Evolutionary conservation across 2,797 vertebrate species (phyloP).

Genomic region (Cynodonichthys magdalenae): DNA sequence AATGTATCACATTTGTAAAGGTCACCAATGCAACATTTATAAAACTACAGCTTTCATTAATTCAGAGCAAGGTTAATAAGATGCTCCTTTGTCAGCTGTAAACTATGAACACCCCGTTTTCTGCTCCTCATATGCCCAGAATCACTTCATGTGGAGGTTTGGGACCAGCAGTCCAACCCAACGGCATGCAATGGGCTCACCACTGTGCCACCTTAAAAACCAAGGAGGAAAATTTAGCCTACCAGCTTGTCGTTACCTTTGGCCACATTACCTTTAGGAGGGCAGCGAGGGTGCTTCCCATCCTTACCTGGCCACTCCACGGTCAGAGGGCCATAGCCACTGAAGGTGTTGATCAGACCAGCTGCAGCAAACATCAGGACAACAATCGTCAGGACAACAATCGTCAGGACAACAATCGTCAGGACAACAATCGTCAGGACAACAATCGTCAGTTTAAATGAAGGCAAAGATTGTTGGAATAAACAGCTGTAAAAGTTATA

Average conservation of each 20-base stretch:
- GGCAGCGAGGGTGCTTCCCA: slow-evolving; percentile 99
- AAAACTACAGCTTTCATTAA: background rate
- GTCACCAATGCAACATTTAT: too few species aligned
- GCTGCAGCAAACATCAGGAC: slow-evolving; percentile 71
- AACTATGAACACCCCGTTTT: slow-evolving; percentile 3
- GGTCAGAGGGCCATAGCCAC: slow-evolving; percentile 93
- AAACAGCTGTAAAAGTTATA: background rate
- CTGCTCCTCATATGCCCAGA: background rate
- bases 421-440: too few species aligned
- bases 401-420: background rate
- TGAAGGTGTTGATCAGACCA: slow-evolving; percentile 96
- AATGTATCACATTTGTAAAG: too few species aligned
- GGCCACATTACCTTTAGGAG: slow-evolving; percentile 99
- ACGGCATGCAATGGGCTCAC: slow-evolving; percentile 51
- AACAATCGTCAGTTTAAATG: background rate
- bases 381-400: too few species aligned
- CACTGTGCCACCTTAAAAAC: slow-evolving; percentile 65
- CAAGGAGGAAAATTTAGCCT: slow-evolving; percentile 73
- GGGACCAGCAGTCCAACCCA: slow-evolving; percentile 29
- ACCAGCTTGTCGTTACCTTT: slow-evolving; percentile 97
- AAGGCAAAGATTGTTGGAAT: background rate
- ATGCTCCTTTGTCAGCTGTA: too few species aligned
- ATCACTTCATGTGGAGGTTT: background rate
- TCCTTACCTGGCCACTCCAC: slow-evolving; percentile 99
- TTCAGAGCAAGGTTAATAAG: background rate